These are phyloP conservation scores for Tragelaphus buxtoni DNA, from an alignment of 2,113 vertebrate species.

Conservation along the genomic window DNA sequence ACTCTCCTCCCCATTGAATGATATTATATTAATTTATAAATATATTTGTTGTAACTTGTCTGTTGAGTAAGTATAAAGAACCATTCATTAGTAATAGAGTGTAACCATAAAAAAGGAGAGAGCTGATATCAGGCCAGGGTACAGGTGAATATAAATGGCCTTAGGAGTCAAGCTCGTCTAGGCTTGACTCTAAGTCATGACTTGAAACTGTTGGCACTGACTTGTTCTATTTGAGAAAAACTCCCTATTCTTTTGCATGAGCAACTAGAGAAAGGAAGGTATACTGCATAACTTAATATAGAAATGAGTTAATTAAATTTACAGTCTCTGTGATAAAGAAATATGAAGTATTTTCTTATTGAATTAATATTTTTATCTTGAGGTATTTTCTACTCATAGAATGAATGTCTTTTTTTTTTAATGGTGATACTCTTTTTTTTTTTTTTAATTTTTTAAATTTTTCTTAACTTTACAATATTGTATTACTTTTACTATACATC, in stretches of 20 bases:
- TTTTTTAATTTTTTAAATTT: no score
- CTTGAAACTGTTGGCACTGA: not conserved
- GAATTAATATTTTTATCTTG: constrained; percentile 48
- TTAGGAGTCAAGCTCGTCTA: not conserved
- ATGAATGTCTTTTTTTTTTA: constrained; percentile 20
- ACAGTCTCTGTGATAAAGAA: not conserved
- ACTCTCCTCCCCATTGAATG: not conserved
- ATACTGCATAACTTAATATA: not conserved
- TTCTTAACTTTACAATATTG: no score
- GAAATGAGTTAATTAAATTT: constrained; percentile 23
- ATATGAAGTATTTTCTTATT: constrained; percentile 53
- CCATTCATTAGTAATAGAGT: not conserved
- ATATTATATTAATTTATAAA: not conserved
- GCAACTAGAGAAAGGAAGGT: constrained; percentile 8
- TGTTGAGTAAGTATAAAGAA: not conserved
- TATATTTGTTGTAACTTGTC: not conserved
- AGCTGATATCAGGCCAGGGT: not conserved
- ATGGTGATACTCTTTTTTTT: not conserved
- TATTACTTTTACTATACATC: no score
- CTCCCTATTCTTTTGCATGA: constrained; percentile 20
- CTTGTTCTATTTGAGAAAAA: constrained; percentile 36
- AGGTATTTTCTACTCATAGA: constrained; percentile 46
- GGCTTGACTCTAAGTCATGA: not conserved
- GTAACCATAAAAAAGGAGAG: not conserved
- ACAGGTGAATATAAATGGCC: not conserved